Conservation (phyloP, 1,140 invertebrate species). For the Cotesia typhae region DNA sequence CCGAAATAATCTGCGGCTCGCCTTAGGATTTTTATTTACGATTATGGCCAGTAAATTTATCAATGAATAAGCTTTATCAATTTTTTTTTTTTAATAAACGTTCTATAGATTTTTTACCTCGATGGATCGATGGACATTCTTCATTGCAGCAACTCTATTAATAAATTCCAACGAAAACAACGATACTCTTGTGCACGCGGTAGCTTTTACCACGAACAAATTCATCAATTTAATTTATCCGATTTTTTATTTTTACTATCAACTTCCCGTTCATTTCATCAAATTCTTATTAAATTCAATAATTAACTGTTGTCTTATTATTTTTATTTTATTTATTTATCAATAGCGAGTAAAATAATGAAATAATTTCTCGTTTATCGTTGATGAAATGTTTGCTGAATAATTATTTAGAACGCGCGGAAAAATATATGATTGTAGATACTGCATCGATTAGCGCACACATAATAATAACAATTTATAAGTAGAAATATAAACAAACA, state of each 20-base stretch:
- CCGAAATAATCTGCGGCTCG: neutral
- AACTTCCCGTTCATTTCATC: neutral
- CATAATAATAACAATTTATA: neutral
- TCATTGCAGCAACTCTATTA: slow-evolving; percentile 1
- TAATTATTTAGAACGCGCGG: no score
- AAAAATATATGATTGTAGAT: no score
- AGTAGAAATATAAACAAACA: slow-evolving; percentile 16
- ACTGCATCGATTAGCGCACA: no score
- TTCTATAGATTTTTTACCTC: neutral
- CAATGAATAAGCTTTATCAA: no score
- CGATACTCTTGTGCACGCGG: neutral
- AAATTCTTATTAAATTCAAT: no score
- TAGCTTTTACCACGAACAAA: neutral
- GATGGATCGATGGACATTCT: slow-evolving; percentile 3
- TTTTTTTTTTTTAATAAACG: neutral
- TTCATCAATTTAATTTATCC: neutral
- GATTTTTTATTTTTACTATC: neutral
- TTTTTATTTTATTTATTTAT: no score
- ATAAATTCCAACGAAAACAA: neutral
- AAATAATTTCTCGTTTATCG: no score
- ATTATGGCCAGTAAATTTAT: neutral
- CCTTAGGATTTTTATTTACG: neutral
- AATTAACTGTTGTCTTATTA: no score
- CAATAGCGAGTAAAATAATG: no score
- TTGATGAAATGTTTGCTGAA: no score